Percentiles rank a stretch among this genome's conserved stretches.
These are phyloP conservation scores for Austrofundulus limnaeus DNA, from an alignment of 2,113 vertebrate species.

Conservation along the genomic window DNA sequence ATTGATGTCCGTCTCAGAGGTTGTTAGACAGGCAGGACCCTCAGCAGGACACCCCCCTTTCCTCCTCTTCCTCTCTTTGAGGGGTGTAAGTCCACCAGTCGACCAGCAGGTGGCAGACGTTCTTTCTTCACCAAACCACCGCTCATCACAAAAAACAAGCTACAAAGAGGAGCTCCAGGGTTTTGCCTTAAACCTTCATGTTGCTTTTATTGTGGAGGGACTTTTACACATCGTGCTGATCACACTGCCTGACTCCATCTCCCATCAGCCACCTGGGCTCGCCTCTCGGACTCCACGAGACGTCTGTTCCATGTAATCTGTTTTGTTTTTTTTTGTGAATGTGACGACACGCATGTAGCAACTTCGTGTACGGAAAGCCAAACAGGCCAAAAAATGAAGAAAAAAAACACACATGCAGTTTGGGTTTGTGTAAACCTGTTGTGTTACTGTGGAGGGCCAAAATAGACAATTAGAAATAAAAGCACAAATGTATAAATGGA, in stretches of 20 bases:
- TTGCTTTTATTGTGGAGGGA: slow-evolving; percentile 30
- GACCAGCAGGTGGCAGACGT: slow-evolving; percentile 63
- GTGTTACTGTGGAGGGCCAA: too few relatives aligned
- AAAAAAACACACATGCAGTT: too few relatives aligned
- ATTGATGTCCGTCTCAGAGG: slow-evolving; percentile 16
- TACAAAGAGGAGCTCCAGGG: slow-evolving; percentile 30
- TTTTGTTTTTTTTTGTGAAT: slow-evolving; percentile 76
- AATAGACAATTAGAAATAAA: too few relatives aligned
- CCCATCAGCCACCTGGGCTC: slow-evolving; percentile 58
- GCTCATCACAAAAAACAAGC: slow-evolving; percentile 22
- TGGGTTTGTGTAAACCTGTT: slow-evolving; percentile 5
- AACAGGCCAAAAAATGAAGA: not conserved
- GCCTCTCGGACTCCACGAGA: not conserved
- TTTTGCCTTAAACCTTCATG: slow-evolving; percentile 56
- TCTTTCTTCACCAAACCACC: slow-evolving; percentile 26
- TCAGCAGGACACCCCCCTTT: slow-evolving; percentile 70
- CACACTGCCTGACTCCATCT: slow-evolving; percentile 40
- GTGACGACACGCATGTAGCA: slow-evolving; percentile 52
- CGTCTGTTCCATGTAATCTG: slow-evolving; percentile 36
- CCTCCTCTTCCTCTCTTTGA: slow-evolving; percentile 29
- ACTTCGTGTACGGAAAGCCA: slow-evolving; percentile 8
- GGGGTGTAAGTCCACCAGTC: slow-evolving; percentile 46
- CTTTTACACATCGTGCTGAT: slow-evolving; percentile 4
- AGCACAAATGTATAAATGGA: too few relatives aligned
- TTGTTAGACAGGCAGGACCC: slow-evolving; percentile 37